Evolutionary conservation across 1,140 invertebrate species (phyloP).

Genomic region (Cephus cinctus): DNA sequence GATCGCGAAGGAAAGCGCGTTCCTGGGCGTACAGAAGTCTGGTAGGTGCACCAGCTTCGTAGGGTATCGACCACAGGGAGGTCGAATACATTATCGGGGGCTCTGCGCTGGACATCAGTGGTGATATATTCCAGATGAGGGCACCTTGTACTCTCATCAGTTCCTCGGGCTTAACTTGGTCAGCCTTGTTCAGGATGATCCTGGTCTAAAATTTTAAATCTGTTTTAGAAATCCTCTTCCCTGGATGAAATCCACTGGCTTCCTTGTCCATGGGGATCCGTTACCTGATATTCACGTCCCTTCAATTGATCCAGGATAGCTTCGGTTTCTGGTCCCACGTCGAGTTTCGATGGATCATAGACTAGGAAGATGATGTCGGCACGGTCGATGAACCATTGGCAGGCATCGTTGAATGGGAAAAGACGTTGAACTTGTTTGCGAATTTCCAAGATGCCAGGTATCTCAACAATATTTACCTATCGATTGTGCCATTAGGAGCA

Average conservation of each 20-base stretch:
- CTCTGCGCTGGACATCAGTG: conserved; percentile 88
- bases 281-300: conserved; percentile 85
- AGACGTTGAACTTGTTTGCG: conserved; percentile 88
- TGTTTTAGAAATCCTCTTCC: too few relatives aligned
- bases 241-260: conserved; percentile 2
- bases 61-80: conserved; percentile 86
- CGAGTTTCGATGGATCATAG: conserved; percentile 92
- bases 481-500: conserved; percentile 27
- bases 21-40: conserved; percentile 83
- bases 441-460: conserved; percentile 92
- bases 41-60: conserved; percentile 75
- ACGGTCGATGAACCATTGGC: conserved; percentile 95
- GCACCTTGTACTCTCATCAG: conserved; percentile 90
- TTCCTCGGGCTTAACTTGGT: conserved; percentile 89
- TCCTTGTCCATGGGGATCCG: conserved; percentile 2
- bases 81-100: conserved; percentile 94
- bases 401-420: conserved; percentile 93
- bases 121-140: conserved; percentile 94
- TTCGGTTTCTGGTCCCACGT: conserved; percentile 92
- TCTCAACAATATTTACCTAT: conserved; percentile 93
- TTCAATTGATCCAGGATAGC: conserved; percentile 91
- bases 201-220: conserved; percentile 64
- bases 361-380: conserved; percentile 94
- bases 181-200: conserved; percentile 93
- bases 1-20: conserved; percentile 79